These are phyloP conservation scores for Sander vitreus DNA, from an alignment of 2,113 vertebrate genomes.

Conservation along the genomic window DNA sequence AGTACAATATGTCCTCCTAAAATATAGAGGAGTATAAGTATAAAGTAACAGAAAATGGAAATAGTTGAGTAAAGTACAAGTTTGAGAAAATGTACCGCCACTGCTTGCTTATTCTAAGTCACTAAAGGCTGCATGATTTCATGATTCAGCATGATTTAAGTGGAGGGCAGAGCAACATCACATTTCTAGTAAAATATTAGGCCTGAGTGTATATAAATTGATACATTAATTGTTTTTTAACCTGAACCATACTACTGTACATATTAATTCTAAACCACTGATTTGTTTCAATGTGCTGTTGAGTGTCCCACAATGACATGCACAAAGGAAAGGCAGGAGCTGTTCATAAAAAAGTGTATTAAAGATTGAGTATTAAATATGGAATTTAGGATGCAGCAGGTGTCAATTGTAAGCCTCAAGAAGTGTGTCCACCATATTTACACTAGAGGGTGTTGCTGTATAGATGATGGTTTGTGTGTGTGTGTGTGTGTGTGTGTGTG, in stretches of 20 bases:
- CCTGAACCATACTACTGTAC: background rate
- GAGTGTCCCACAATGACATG: too few species aligned
- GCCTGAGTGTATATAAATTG: background rate
- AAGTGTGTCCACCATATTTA: background rate
- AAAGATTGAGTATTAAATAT: background rate
- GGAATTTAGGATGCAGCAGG: background rate
- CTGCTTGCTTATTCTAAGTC: background rate
- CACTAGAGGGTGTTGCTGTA: constrained; percentile 51
- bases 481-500: background rate
- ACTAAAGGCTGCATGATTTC: too few species aligned
- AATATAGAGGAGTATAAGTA: background rate
- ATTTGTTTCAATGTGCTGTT: too few species aligned
- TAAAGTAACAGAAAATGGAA: too few species aligned
- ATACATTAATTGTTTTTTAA: background rate
- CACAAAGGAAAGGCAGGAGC: too few species aligned
- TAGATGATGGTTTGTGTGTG: background rate
- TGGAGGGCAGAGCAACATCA: too few species aligned
- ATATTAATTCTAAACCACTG: too few species aligned
- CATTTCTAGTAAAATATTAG: background rate
- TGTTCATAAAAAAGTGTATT: too few species aligned
- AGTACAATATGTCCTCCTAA: background rate
- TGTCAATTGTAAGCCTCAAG: background rate
- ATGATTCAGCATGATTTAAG: too few species aligned
- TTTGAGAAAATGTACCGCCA: background rate
- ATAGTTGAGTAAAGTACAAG: too few species aligned